Base-by-base conservation (phyloP, 2,797 vertebrate species). In the Xenops minutus region DNA sequence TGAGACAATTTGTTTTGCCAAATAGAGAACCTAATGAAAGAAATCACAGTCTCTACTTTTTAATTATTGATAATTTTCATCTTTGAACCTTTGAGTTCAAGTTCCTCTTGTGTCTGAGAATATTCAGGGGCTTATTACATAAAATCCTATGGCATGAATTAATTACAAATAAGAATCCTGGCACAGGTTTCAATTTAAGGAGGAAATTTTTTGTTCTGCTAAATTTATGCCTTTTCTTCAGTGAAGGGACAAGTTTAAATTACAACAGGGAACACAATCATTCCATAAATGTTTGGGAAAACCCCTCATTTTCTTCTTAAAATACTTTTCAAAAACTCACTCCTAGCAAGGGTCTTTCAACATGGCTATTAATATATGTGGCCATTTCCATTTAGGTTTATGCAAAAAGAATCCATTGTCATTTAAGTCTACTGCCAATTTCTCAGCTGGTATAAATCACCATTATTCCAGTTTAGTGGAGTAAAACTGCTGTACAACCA, bases 1-100 rank as follows among this genome's bases (percentile, higher is more conserved):
- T 77, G 85, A 94, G 93, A 75, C 73, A 83, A 88, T 58, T 95
- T 91, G 76, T 87, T 94, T 89, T 76, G 90, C 69, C 86, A 96
- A 93, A 94, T 94, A 77, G 66, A 84, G 82, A 95, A 75, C 27
- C 36, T 51, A 93, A 93, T 91, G 66, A 93, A 82, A 85, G 36
- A 96, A 95, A 89, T 64, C 43, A 91, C 37, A 29, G 46, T 36
- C 48, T 89, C 55, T 52, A 86, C 63, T 48, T 92, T 94, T 89
- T 66, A 85, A 44, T 34, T 67, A 78, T 82, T 63, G 77, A 88
- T 48, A 86, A 23, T 73, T 92, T 68, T 55, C 54, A 54, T 91
- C 68, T 88, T 87, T 59, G 64, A 95, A 81, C 37, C 61, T 84
- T 58, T 72, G 34, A 92, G 71, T 84, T 92, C 88, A 90, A 44